Conservation (phyloP, 2,113 vertebrate genomes). For the Labeo rohita region DNA sequence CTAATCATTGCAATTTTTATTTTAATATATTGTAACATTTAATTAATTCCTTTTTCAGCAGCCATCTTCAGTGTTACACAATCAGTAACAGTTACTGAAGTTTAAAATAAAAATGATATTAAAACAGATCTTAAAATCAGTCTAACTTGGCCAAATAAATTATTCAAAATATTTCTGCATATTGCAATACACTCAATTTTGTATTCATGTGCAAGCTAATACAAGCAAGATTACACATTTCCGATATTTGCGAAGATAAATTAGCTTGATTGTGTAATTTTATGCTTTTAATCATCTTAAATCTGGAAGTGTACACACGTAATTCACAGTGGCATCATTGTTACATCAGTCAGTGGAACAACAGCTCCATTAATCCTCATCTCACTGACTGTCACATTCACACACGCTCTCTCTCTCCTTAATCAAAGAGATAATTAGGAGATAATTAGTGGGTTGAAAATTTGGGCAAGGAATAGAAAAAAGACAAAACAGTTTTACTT, state of each 20-base stretch:
- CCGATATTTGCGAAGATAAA: neutral
- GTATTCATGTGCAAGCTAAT: neutral
- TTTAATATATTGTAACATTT: neutral
- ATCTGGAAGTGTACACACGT: neutral
- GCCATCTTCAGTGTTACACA: neutral
- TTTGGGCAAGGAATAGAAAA: slow-evolving; percentile 54
- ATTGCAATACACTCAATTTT: neutral
- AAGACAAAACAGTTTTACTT: slow-evolving; percentile 53
- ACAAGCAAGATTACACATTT: neutral
- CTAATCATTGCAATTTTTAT: neutral
- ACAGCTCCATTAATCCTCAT: slow-evolving; percentile 66
- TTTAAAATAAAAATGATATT: neutral
- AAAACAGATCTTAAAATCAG: neutral
- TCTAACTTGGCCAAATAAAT: neutral
- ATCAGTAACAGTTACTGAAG: neutral
- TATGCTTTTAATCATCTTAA: neutral
- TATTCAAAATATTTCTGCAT: neutral
- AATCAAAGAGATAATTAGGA: slow-evolving; percentile 63
- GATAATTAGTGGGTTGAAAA: slow-evolving; percentile 65
- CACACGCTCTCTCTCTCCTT: slow-evolving; percentile 45
- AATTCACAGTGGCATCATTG: slow-evolving; percentile 45
- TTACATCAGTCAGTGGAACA: slow-evolving; percentile 46
- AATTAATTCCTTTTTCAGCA: neutral
- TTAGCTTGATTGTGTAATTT: neutral
- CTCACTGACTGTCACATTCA: slow-evolving; percentile 55